Evolutionary conservation across 2,797 vertebrate species (phyloP).

Genomic region (Hozukius guyotensis): DNA sequence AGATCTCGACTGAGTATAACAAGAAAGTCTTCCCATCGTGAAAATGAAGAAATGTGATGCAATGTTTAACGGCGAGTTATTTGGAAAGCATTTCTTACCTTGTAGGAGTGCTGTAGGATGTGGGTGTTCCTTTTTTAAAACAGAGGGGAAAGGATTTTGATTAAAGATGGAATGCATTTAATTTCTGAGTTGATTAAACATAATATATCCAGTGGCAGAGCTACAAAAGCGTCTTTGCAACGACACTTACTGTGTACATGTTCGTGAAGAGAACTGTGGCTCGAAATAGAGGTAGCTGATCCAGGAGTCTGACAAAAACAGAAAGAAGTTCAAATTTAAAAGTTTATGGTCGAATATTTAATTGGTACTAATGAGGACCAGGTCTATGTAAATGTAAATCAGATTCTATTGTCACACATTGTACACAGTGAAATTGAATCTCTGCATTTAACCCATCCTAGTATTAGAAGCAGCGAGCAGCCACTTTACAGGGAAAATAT

Average conservation of each 20-base stretch:
- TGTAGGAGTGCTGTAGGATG: constrained; percentile 59
- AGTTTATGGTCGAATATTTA: not conserved
- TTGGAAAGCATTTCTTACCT: constrained; percentile 64
- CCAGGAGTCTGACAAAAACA: constrained; percentile 74
- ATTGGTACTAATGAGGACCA: not conserved
- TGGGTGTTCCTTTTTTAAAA: constrained; percentile 74
- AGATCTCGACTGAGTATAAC: not conserved
- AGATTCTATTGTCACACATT: no score
- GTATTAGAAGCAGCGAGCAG: no score
- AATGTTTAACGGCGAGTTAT: not conserved
- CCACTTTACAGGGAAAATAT: not conserved
- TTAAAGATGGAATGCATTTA: not conserved
- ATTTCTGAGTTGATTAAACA: not conserved
- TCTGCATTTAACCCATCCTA: no score
- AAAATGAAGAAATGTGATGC: not conserved
- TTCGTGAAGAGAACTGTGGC: constrained; percentile 69
- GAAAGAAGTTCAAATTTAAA: not conserved
- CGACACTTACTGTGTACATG: constrained; percentile 72
- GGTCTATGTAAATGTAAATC: no score
- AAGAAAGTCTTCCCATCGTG: not conserved
- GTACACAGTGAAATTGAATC: no score
- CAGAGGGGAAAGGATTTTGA: not conserved
- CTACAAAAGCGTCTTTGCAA: not conserved
- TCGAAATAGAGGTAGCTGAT: constrained; percentile 71
- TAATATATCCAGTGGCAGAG: not conserved